Conservation (phyloP, 2,797 vertebrate species). For the Sebastolobus altivelis region DNA sequence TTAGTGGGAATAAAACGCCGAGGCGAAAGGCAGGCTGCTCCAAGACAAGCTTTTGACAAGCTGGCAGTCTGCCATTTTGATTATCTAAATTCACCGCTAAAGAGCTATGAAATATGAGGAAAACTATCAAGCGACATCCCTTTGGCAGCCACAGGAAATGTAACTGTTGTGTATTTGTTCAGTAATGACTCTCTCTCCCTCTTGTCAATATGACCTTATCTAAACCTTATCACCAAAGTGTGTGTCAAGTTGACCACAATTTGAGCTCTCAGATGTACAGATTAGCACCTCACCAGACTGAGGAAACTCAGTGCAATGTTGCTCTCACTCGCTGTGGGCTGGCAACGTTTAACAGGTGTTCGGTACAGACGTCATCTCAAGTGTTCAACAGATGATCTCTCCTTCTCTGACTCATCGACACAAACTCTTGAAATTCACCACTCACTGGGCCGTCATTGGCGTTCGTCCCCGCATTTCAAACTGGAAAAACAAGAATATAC, state of each 20-base stretch:
- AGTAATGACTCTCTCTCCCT: constrained; percentile 67
- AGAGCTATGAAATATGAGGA: constrained; percentile 76
- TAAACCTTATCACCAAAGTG: constrained; percentile 44
- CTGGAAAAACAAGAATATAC: not conserved
- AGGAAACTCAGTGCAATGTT: not conserved
- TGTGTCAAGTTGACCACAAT: constrained; percentile 41
- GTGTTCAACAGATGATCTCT: not conserved
- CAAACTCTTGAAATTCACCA: not conserved
- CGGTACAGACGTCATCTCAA: not conserved
- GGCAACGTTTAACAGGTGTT: not conserved
- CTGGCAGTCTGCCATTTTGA: constrained; percentile 80
- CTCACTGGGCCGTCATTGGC: not conserved
- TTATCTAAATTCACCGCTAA: constrained; percentile 79
- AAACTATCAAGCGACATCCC: constrained; percentile 62
- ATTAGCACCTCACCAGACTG: constrained; percentile 24
- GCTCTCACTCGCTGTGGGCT: not conserved
- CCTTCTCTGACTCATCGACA: not conserved
- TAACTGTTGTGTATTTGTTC: constrained; percentile 74
- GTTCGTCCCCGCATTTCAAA: not conserved
- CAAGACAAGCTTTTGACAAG: constrained; percentile 72
- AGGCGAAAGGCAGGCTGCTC: constrained; percentile 54
- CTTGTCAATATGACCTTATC: constrained; percentile 69
- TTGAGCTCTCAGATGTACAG: constrained; percentile 34
- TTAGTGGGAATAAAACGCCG: constrained; percentile 77
- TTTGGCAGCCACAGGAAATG: constrained; percentile 64